Percentiles rank a stretch among this genome's conserved stretches.
These are phyloP conservation scores for Amazona finschi DNA, from an alignment of 2,797 vertebrate species.

Conservation along the genomic window DNA sequence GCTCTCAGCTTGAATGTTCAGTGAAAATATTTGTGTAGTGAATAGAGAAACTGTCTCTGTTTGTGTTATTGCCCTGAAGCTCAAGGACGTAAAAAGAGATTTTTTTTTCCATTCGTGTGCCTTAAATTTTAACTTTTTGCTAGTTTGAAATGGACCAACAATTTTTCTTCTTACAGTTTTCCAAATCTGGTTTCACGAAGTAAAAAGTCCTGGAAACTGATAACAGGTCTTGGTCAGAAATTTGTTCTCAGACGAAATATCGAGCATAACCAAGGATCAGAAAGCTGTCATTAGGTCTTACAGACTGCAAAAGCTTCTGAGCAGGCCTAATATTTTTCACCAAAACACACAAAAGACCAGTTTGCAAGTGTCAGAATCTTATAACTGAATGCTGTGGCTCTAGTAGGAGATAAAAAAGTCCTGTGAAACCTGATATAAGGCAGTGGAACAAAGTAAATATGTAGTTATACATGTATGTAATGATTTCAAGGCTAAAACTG, in stretches of 20 bases:
- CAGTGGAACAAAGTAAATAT: neutral
- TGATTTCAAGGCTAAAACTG: neutral
- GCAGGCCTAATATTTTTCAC: neutral
- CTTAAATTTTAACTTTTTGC: neutral
- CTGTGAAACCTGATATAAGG: neutral
- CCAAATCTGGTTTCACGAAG: neutral
- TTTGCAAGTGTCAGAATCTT: neutral
- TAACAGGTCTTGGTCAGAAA: neutral
- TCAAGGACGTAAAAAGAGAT: neutral
- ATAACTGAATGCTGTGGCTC: neutral
- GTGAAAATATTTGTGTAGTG: neutral
- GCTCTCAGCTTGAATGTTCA: neutral
- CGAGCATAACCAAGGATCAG: neutral
- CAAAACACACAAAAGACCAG: neutral
- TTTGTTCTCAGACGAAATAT: neutral
- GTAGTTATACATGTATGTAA: neutral
- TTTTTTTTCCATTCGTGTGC: neutral
- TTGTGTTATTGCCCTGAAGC: neutral
- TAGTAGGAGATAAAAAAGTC: neutral
- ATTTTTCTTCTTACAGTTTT: neutral
- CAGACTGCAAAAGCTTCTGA: neutral
- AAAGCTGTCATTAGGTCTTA: neutral
- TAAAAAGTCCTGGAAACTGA: neutral
- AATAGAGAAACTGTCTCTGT: neutral
- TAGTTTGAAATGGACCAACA: neutral